Conservation (phyloP, 2,113 vertebrate species). For the Hippocampus comes region DNA sequence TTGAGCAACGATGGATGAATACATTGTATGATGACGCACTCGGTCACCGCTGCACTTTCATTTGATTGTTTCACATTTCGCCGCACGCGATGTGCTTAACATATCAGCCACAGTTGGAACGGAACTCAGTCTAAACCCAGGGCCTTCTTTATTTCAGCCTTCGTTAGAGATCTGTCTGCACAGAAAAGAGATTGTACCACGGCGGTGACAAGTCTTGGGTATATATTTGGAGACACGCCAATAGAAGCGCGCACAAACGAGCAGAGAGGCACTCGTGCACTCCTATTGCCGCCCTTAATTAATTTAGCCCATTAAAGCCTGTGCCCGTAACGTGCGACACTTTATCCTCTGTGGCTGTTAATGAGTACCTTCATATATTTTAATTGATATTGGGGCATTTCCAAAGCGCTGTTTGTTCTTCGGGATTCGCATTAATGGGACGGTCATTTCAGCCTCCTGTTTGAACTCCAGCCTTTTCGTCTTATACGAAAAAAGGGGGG, state of each 20-base stretch:
- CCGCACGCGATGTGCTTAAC: too few species aligned
- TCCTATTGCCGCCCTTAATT: constrained; percentile 18
- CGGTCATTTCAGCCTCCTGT: constrained; percentile 41
- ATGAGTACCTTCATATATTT: constrained; percentile 66
- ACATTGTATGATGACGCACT: too few species aligned
- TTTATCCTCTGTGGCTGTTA: constrained; percentile 42
- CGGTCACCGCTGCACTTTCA: too few species aligned
- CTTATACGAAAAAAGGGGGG: constrained; percentile 10
- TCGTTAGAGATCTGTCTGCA: neutral
- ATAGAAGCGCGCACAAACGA: constrained; percentile 1
- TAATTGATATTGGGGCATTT: constrained; percentile 61
- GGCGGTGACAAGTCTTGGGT: neutral
- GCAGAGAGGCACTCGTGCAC: neutral
- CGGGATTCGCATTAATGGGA: constrained; percentile 58
- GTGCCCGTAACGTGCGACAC: constrained; percentile 8
- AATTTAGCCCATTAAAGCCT: constrained; percentile 21
- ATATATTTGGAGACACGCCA: constrained; percentile 6
- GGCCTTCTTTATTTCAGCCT: neutral
- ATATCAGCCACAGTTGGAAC: too few species aligned
- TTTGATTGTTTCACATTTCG: too few species aligned
- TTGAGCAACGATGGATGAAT: too few species aligned
- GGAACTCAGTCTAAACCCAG: neutral
- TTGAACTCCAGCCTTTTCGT: constrained; percentile 55
- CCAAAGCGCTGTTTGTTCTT: constrained; percentile 52
- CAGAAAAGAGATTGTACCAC: neutral